Percentiles rank a stretch among this genome's conserved stretches.
These are phyloP conservation scores for Homarus americanus DNA, from an alignment of 1,140 invertebrate species.

Conservation along the genomic window DNA sequence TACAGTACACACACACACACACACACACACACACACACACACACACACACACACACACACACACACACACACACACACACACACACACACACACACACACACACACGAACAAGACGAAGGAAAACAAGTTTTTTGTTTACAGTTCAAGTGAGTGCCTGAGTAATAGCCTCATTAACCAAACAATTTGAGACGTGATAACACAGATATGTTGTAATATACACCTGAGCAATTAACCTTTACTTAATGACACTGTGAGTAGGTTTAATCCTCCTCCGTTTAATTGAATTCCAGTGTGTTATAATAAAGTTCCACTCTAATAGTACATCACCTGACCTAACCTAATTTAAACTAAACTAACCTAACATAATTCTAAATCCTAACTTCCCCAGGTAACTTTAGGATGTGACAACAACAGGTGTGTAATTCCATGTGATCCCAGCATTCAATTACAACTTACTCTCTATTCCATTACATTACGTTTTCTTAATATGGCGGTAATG, in stretches of 20 bases:
- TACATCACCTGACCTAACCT: too few species aligned
- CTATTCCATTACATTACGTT: too few species aligned
- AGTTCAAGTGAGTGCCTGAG: not conserved
- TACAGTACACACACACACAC: not conserved
- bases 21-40: not conserved
- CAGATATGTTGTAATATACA: not conserved
- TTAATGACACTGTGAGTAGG: not conserved
- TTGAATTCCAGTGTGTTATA: too few species aligned
- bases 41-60: not conserved
- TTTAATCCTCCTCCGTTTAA: too few species aligned
- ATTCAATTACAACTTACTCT: too few species aligned
- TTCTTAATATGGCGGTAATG: too few species aligned
- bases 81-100: not conserved
- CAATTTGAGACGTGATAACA: not conserved
- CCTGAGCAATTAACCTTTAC: not conserved
- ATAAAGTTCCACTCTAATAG: too few species aligned
- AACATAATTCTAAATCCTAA: too few species aligned
- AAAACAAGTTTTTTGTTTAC: not conserved
- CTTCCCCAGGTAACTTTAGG: too few species aligned
- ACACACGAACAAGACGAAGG: not conserved
- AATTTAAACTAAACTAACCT: too few species aligned
- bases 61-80: not conserved
- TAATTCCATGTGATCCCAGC: too few species aligned
- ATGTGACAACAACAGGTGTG: too few species aligned
- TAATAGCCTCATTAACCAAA: not conserved